Evolutionary conservation across 1,140 invertebrate genomes (phyloP).

Genomic region (Scaptomyza hsui): DNA sequence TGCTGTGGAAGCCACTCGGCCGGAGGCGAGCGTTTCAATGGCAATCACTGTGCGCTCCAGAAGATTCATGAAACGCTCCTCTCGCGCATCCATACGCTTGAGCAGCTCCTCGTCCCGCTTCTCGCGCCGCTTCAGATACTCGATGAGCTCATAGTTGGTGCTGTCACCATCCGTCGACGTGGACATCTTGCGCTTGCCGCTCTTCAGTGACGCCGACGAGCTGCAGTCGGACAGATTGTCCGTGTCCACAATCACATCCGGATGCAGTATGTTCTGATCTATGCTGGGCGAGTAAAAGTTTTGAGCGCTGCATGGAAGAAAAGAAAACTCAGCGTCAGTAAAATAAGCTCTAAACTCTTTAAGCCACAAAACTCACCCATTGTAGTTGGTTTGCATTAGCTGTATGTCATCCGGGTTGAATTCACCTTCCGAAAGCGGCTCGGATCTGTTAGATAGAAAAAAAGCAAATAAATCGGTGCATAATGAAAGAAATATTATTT

Average conservation of each 20-base stretch:
- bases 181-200: slow-evolving; percentile 73
- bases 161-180: slow-evolving; percentile 81
- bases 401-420: slow-evolving; percentile 83
- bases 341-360: not conserved
- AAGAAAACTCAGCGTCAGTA: not conserved
- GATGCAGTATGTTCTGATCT: slow-evolving; percentile 77
- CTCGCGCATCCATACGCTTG: slow-evolving; percentile 79
- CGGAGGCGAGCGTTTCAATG: slow-evolving; percentile 68
- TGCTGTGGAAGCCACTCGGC: not conserved
- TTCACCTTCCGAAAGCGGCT: slow-evolving; percentile 78
- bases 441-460: slow-evolving; percentile 53
- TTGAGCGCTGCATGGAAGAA: slow-evolving; percentile 60
- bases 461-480: not conserved
- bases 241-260: slow-evolving; percentile 81
- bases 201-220: slow-evolving; percentile 67
- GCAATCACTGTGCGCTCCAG: slow-evolving; percentile 78
- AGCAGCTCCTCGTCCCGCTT: slow-evolving; percentile 79
- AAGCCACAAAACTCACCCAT: slow-evolving; percentile 61
- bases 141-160: slow-evolving; percentile 81
- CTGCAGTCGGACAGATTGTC: slow-evolving; percentile 81
- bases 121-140: slow-evolving; percentile 79
- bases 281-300: slow-evolving; percentile 77
- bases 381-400: slow-evolving; percentile 80
- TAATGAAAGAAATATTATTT: not conserved
- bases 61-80: slow-evolving; percentile 73